A percentile compares a stretch with the other conserved stretches of the same genome.
Conservation (phyloP, 2,888 invertebrate genomes). For the Hipparchia semele region DNA sequence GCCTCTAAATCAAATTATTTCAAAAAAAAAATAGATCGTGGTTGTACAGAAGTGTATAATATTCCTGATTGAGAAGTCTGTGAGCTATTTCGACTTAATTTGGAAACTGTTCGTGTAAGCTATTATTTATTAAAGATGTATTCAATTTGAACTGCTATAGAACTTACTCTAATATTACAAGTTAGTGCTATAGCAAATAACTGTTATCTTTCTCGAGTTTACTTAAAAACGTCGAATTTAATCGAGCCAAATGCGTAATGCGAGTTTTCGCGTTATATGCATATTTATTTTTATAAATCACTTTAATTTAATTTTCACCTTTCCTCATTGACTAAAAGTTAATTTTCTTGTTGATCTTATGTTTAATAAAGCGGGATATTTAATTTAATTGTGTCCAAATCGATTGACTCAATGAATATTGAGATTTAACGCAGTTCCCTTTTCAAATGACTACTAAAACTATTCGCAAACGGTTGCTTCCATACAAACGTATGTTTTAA, state of each 20-base stretch:
- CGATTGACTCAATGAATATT: no score
- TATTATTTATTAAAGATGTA: slow-evolving; percentile 15
- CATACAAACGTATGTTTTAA: no score
- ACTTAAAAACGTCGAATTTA: neutral
- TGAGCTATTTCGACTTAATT: slow-evolving; percentile 1
- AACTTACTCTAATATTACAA: neutral
- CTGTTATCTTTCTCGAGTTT: neutral
- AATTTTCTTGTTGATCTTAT: no score
- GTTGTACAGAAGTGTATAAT: slow-evolving; percentile 12
- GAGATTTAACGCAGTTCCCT: no score
- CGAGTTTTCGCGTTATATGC: neutral
- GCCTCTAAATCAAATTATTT: neutral
- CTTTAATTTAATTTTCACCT: neutral
- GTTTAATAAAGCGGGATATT: no score
- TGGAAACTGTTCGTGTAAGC: slow-evolving; percentile 3
- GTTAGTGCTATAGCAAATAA: slow-evolving; percentile 1
- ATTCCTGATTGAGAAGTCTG: slow-evolving; percentile 1
- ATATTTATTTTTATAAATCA: neutral
- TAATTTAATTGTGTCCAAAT: no score
- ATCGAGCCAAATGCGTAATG: slow-evolving; percentile 2
- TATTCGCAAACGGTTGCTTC: no score
- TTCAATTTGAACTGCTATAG: slow-evolving; percentile 3
- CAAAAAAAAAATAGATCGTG: slow-evolving; percentile 5
- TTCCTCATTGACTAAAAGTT: neutral
- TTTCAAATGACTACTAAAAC: no score